Base-by-base conservation (phyloP, 2,888 invertebrate species). In the Drosophila neonasuta region DNA sequence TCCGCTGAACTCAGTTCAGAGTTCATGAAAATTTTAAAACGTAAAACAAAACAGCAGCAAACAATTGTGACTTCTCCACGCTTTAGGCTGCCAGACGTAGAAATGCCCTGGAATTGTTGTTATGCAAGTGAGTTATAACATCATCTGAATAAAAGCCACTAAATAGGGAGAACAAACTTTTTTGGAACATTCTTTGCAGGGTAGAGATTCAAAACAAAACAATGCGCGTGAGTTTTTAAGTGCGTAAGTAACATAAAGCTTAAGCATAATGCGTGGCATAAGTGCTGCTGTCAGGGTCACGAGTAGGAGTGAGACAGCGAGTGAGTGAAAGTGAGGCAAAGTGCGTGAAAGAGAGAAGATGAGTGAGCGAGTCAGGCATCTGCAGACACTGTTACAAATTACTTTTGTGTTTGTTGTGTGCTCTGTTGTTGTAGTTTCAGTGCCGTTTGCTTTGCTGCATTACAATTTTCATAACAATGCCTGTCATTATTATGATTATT, bases 401-500 rank as follows among this genome's bases (percentile, higher is more conserved):
- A 67, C 78, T 68, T 72, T 64, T 71, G 70, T 73, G 44, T 72
- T 60, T 36, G 34, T 58, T 55, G 10, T 51, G 48, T 55, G 24
- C 56, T 29, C 3, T 13, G 45, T 56, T 56, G 55, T 55, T 70
- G 74, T 74, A 68, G 80, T 85, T 80, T 77, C 30, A 36, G 46
- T 41, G 17, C 50, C 34, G 36, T 50, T 68, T 61, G 70, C 64
- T 66, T 55, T 66, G 69, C 62, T 71, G 59, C 59, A 66, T 70
- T 56, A 45, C 65, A 75, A 79, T 86, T 79, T 74, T 69, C 82
- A 82, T 79, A 85, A 87, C 77, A 85, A 80, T 80, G 72, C 74
- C 63, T 76, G 76, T 82, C 84, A 79, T 87, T 84, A 87, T 82
- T 75, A 78, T 78, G 77, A 88, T 82, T 82, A 86, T 87, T 87